These are phyloP conservation scores for Pelodytes ibericus DNA, from an alignment of 2,797 vertebrate species.

Conservation along the genomic window DNA sequence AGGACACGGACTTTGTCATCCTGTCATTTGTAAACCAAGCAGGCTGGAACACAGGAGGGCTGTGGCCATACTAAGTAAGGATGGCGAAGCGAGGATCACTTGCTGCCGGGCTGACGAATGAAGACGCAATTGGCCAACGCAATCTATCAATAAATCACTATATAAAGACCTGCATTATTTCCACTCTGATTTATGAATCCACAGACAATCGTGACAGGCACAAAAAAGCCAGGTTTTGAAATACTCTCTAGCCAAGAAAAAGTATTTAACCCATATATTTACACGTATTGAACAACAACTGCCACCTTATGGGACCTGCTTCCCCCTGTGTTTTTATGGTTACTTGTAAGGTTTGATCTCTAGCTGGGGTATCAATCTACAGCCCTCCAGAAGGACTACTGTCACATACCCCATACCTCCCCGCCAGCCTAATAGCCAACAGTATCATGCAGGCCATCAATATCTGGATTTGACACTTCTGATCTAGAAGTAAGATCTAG, in stretches of 20 bases:
- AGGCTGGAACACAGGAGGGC: not conserved
- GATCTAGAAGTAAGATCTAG: no score
- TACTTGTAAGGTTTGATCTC: no score
- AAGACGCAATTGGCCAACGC: not conserved
- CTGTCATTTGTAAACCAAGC: conserved; percentile 31
- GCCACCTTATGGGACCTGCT: no score
- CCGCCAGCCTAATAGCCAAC: no score
- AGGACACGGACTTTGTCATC: conserved; percentile 39
- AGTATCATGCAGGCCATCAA: no score
- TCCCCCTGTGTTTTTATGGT: no score
- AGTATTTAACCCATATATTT: no score
- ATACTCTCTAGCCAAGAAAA: not conserved
- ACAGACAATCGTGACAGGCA: not conserved
- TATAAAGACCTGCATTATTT: not conserved
- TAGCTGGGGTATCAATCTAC: no score
- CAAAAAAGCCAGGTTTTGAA: not conserved
- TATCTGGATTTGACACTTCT: no score
- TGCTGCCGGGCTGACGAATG: not conserved
- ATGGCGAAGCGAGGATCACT: not conserved
- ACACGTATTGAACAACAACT: no score
- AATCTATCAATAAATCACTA: not conserved
- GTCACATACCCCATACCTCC: no score
- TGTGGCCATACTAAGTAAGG: not conserved
- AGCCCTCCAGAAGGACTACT: no score
- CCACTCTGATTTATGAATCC: not conserved